phyloP scores from a whole-genome alignment of 1,140 invertebrate species.

The Grapholita molesta region DNA sequence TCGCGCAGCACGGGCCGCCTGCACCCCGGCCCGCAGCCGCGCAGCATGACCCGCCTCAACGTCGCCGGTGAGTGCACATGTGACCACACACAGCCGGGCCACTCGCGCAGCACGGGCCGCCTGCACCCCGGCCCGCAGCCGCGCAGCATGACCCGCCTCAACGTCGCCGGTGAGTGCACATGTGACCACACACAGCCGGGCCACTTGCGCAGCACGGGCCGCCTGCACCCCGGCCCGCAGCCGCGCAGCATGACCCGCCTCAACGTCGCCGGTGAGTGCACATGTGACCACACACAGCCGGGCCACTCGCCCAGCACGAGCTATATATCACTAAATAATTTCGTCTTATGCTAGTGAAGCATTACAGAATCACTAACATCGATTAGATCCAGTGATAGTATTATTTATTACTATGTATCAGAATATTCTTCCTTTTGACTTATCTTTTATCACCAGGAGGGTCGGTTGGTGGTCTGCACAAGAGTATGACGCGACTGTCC shows the following conservation, averaged over 20 bases:
- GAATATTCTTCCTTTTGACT: no score
- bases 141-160: background rate
- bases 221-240: background rate
- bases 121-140: background rate
- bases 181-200: background rate
- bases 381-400: no score
- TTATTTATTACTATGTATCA: no score
- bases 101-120: background rate
- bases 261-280: background rate
- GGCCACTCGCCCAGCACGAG: no score
- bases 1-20: background rate
- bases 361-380: no score
- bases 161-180: background rate
- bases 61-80: background rate
- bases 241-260: background rate
- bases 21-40: background rate
- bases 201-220: no score
- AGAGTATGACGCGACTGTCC: constrained; percentile 89
- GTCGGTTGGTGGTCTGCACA: constrained; percentile 87
- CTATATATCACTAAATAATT: no score
- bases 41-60: background rate
- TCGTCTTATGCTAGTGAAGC: no score
- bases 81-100: background rate
- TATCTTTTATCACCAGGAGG: constrained; percentile 67
- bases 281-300: background rate